Evolutionary conservation across 2,888 invertebrate genomes (phyloP).

Genomic region (Panopea generosa): DNA sequence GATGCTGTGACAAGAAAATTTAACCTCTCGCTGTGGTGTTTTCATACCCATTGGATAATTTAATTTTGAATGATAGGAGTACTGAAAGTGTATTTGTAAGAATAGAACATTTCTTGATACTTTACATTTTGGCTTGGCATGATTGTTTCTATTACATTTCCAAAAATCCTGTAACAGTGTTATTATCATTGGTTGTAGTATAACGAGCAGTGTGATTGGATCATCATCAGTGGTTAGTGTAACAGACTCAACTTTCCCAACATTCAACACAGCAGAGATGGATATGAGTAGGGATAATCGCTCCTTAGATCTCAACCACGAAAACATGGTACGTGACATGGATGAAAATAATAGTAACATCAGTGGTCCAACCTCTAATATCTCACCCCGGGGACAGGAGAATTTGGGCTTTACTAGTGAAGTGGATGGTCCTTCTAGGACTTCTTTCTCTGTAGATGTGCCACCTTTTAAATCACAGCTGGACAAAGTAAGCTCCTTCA

Average conservation of each 20-base stretch:
- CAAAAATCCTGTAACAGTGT: too few relatives aligned
- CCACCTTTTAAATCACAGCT: constrained; percentile 61
- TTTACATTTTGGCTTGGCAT: too few relatives aligned
- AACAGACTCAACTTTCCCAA: constrained; percentile 58
- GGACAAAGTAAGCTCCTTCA: constrained; percentile 51
- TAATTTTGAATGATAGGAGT: too few relatives aligned
- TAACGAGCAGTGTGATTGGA: constrained; percentile 39
- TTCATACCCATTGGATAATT: too few relatives aligned
- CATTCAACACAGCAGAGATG: constrained; percentile 65
- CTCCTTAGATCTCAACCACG: constrained; percentile 53
- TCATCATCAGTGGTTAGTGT: constrained; percentile 53
- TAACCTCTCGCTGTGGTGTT: too few relatives aligned
- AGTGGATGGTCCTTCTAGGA: constrained; percentile 43
- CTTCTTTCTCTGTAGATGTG: constrained; percentile 62
- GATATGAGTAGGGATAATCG: constrained; percentile 60
- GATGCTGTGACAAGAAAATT: too few relatives aligned
- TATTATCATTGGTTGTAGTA: constrained; percentile 57
- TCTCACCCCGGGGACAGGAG: constrained; percentile 69
- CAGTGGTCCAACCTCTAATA: constrained; percentile 47
- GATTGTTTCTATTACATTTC: too few relatives aligned
- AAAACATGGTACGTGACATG: constrained; percentile 54
- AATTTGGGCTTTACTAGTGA: constrained; percentile 49
- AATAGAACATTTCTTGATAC: too few relatives aligned
- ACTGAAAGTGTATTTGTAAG: too few relatives aligned
- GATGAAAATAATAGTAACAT: constrained; percentile 64